These are phyloP conservation scores for Dendrocincla tyrannina DNA, from an alignment of 2,797 vertebrate genomes.

Conservation along the genomic window DNA sequence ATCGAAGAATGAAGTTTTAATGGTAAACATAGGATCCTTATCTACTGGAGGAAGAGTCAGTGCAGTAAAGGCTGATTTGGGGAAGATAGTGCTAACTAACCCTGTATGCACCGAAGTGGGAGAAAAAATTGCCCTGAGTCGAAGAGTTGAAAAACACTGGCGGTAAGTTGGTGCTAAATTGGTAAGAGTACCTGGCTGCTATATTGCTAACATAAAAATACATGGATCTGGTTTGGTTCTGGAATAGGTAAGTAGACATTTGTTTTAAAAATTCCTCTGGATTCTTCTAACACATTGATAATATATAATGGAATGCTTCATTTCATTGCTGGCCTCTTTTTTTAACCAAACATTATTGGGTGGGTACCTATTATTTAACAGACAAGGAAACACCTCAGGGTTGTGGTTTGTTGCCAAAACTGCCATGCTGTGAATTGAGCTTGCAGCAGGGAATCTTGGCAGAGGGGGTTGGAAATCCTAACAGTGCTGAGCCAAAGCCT, in stretches of 20 bases:
- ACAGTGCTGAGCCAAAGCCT: not conserved
- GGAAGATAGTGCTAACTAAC: conserved; percentile 98
- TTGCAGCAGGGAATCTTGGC: not conserved
- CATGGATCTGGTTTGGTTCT: not conserved
- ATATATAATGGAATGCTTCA: not conserved
- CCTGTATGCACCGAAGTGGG: conserved; percentile 98
- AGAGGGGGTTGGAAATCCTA: not conserved
- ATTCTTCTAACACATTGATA: not conserved
- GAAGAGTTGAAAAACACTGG: conserved; percentile 98
- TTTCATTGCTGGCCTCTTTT: not conserved
- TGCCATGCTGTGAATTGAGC: not conserved
- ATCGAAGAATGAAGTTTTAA: conserved; percentile 97
- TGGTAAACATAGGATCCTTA: conserved; percentile 98
- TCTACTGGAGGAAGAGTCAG: conserved; percentile 97
- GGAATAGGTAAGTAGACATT: not conserved
- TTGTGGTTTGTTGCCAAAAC: not conserved
- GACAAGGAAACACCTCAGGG: not conserved
- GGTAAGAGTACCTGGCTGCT: not conserved
- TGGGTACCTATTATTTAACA: not conserved
- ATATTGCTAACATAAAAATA: not conserved
- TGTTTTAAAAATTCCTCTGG: not conserved
- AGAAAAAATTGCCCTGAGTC: conserved; percentile 97
- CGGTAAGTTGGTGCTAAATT: conserved; percentile 80
- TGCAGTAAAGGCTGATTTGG: conserved; percentile 97
- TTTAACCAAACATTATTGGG: not conserved